Evolutionary conservation across 23 tunicate genomes (phyloP).

Genomic region (Diplosoma virens): DNA sequence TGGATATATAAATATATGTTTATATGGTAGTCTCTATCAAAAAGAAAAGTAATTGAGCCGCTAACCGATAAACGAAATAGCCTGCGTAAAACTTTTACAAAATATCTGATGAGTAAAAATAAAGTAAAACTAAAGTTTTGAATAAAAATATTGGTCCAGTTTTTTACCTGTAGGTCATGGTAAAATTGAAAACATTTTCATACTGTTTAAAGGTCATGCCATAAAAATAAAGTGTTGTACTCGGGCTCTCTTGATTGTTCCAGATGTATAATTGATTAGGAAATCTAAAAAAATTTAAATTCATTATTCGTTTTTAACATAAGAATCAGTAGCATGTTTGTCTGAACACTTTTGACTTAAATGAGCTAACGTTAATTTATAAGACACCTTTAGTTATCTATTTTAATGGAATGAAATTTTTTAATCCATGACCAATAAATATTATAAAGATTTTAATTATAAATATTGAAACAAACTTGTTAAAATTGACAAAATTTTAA

Average conservation of each 20-base stretch:
- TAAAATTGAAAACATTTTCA: conserved; percentile 12
- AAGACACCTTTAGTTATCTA: too few species aligned
- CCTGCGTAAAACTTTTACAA: not conserved
- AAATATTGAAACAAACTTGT: too few species aligned
- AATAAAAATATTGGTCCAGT: not conserved
- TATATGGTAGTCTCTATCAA: too few species aligned
- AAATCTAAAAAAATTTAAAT: conserved; percentile 3
- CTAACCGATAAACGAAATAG: not conserved
- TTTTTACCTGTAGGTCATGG: conserved; percentile 40
- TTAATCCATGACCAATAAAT: too few species aligned
- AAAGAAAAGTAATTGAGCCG: too few species aligned
- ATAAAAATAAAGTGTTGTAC: not conserved
- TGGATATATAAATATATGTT: too few species aligned
- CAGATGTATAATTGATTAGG: conserved; percentile 19
- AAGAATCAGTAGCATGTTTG: too few species aligned
- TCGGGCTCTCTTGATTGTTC: conserved; percentile 22
- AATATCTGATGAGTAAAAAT: not conserved
- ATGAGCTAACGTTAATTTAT: too few species aligned
- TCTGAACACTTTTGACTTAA: too few species aligned
- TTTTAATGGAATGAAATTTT: too few species aligned
- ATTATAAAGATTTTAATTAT: too few species aligned
- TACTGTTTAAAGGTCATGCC: not conserved
- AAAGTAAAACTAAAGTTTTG: not conserved
- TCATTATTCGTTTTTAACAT: too few species aligned
- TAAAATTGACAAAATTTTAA: not conserved